Evolutionary conservation across 2,797 vertebrate genomes (phyloP).

Genomic region (Sebastes steindachneri): DNA sequence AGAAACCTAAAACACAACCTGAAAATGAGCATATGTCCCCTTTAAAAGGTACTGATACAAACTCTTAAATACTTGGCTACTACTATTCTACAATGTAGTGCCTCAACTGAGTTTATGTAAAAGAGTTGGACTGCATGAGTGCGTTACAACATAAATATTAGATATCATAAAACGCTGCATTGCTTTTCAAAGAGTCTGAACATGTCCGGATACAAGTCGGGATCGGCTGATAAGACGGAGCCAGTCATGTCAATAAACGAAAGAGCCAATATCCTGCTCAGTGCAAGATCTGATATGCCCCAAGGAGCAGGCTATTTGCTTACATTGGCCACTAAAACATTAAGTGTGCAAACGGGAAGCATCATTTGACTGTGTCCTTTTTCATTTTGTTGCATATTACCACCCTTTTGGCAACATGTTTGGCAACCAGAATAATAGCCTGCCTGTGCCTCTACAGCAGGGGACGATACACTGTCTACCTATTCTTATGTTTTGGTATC

Average conservation of each 20-base stretch:
- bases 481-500: neutral
- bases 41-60: no score
- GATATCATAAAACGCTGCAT: neutral
- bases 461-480: neutral
- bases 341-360: neutral
- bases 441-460: neutral
- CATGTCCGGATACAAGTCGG: neutral
- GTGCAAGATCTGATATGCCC: neutral
- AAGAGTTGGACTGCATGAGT: neutral
- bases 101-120: neutral
- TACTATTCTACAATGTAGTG: neutral
- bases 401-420: neutral
- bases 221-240: neutral
- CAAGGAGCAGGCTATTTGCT: neutral
- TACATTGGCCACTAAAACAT: neutral
- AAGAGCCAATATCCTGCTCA: constrained; percentile 3
- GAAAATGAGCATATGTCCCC: no score
- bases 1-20: no score
- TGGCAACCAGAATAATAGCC: neutral
- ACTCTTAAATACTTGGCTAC: no score
- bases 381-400: neutral
- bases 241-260: constrained; percentile 15
- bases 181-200: neutral
- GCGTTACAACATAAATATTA: neutral
- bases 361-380: neutral